Percentiles rank a stretch among this genome's conserved stretches.
Conservation (phyloP, 2,888 invertebrate genomes). For the Apodemia zela region DNA sequence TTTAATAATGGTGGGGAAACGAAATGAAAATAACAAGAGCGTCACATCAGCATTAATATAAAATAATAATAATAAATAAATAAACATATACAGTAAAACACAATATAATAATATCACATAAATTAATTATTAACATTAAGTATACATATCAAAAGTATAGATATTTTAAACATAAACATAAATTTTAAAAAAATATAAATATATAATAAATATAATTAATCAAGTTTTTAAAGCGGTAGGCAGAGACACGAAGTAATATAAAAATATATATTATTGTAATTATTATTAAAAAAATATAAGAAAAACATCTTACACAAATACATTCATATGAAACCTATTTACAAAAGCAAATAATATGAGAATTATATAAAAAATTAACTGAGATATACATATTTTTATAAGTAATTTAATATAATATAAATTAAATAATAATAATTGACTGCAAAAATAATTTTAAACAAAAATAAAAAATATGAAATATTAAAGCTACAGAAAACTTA, state of each 20-base stretch:
- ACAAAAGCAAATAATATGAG: constrained; percentile 51
- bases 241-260: neutral
- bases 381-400: no score
- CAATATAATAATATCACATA: constrained; percentile 18
- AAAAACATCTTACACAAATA: constrained; percentile 66
- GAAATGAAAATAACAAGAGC: neutral
- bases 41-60: constrained; percentile 1
- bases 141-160: neutral
- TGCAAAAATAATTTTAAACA: neutral
- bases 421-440: neutral
- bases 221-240: neutral
- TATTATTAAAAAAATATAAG: constrained; percentile 24
- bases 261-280: constrained; percentile 8
- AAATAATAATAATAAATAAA: neutral
- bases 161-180: neutral
- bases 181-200: no score
- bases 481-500: constrained; percentile 58
- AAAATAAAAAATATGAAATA: constrained; percentile 34
- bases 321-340: constrained; percentile 65
- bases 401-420: no score
- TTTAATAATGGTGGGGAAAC: constrained; percentile 8
- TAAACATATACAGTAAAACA: constrained; percentile 6
- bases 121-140: neutral
- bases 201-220: neutral
- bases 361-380: no score